Evolutionary conservation across 2,113 vertebrate genomes (phyloP).

Genomic region (Corydoras sp.): DNA sequence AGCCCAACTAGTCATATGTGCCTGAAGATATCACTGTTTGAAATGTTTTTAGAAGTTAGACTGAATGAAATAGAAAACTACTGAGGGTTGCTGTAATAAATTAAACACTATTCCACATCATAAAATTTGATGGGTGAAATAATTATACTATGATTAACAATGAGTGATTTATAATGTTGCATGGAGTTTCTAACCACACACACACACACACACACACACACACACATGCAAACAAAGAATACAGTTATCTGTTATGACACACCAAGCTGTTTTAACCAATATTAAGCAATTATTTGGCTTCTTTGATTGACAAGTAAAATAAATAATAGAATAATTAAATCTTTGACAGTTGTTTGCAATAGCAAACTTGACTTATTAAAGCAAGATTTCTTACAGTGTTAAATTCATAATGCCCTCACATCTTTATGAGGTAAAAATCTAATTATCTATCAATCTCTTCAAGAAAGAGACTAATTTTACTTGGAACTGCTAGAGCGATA

Average conservation of each 20-base stretch:
- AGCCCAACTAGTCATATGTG: no score
- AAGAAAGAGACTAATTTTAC: slow-evolving; percentile 23
- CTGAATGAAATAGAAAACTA: no score
- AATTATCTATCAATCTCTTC: slow-evolving; percentile 39
- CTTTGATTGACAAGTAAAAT: slow-evolving; percentile 27
- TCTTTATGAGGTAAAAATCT: slow-evolving; percentile 39
- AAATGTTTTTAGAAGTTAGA: no score
- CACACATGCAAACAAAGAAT: slow-evolving; percentile 7
- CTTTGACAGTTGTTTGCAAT: slow-evolving; percentile 29
- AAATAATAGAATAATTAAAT: slow-evolving; percentile 36
- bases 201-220: slow-evolving; percentile 5
- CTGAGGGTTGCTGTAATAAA: slow-evolving; percentile 29
- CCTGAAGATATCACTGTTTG: no score
- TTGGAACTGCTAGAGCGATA: slow-evolving; percentile 20
- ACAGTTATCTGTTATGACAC: no score
- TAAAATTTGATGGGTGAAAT: slow-evolving; percentile 53
- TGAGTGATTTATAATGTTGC: slow-evolving; percentile 52
- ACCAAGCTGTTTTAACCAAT: no score
- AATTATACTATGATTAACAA: slow-evolving; percentile 54
- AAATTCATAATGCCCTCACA: slow-evolving; percentile 26
- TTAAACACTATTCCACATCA: slow-evolving; percentile 42
- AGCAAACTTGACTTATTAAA: slow-evolving; percentile 40
- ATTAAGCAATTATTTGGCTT: slow-evolving; percentile 29
- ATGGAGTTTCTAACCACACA: slow-evolving; percentile 54
- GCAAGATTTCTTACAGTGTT: slow-evolving; percentile 26